Conservation (phyloP, 2,888 invertebrate species). For the Galerucella nymphaeae region DNA sequence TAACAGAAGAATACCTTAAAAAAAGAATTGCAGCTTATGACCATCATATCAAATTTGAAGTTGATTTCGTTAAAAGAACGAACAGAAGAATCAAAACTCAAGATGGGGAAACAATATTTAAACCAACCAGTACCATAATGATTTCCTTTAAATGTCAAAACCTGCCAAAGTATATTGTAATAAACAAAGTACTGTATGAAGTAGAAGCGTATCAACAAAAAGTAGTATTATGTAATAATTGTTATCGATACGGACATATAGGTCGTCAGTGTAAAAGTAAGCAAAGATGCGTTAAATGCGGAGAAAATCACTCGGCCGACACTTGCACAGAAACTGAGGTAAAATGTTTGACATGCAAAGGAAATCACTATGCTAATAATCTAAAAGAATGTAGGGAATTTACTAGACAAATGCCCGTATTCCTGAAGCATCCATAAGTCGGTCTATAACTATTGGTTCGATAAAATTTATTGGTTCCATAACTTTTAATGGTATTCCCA, state of each 20-base stretch:
- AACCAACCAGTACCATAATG: constrained; percentile 13
- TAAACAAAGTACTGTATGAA: not conserved
- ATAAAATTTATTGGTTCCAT: too few species aligned
- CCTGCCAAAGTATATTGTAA: constrained; percentile 2
- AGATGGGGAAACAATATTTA: not conserved
- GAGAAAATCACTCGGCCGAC: too few species aligned
- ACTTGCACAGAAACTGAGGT: not conserved
- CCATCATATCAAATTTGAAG: constrained; percentile 7
- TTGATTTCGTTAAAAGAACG: constrained; percentile 10
- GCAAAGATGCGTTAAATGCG: too few species aligned
- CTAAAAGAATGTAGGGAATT: too few species aligned
- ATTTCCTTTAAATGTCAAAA: not conserved
- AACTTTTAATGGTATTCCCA: too few species aligned
- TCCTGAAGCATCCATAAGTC: too few species aligned
- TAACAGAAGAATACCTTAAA: not conserved
- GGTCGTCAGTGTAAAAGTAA: constrained; percentile 1
- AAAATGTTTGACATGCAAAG: too few species aligned
- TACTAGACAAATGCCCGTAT: too few species aligned
- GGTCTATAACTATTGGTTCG: too few species aligned
- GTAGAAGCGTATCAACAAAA: not conserved
- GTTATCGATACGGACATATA: not conserved
- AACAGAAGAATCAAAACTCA: not conserved
- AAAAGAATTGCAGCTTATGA: constrained; percentile 8
- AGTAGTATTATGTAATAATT: constrained; percentile 4
- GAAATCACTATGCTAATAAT: too few species aligned